These are phyloP conservation scores for Cyprinella venusta DNA, from an alignment of 2,797 vertebrate species.

Conservation along the genomic window DNA sequence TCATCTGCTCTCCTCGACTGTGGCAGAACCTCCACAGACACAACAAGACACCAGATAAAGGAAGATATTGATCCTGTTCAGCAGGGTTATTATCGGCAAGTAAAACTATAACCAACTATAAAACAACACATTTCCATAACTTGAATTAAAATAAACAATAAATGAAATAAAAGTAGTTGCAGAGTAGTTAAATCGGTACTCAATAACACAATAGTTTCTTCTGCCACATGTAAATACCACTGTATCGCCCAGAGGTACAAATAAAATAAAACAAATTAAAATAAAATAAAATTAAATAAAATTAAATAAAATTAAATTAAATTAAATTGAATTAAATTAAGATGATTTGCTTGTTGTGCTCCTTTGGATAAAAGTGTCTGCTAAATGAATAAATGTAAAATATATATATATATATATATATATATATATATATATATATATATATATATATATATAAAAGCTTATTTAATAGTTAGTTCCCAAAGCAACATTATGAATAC, in stretches of 20 bases:
- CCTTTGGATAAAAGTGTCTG: background rate
- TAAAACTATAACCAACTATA: background rate
- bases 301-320: background rate
- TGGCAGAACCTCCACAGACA: conserved; percentile 41
- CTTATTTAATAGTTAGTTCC: background rate
- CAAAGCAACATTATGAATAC: background rate
- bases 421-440: no score
- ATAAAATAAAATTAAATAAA: background rate
- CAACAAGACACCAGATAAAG: conserved; percentile 49
- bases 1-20: conserved; percentile 34
- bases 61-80: conserved; percentile 43
- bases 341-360: background rate
- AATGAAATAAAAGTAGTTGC: background rate
- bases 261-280: background rate
- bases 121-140: background rate
- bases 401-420: no score
- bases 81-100: background rate
- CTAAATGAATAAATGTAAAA: background rate
- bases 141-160: background rate
- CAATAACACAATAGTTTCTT: no score
- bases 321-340: background rate
- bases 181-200: no score
- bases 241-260: background rate
- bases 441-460: background rate
- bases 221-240: no score